Percentiles rank a stretch among this genome's conserved stretches.
Conservation (phyloP, 23 tunicate genomes). For the Phallusia fumigata region DNA sequence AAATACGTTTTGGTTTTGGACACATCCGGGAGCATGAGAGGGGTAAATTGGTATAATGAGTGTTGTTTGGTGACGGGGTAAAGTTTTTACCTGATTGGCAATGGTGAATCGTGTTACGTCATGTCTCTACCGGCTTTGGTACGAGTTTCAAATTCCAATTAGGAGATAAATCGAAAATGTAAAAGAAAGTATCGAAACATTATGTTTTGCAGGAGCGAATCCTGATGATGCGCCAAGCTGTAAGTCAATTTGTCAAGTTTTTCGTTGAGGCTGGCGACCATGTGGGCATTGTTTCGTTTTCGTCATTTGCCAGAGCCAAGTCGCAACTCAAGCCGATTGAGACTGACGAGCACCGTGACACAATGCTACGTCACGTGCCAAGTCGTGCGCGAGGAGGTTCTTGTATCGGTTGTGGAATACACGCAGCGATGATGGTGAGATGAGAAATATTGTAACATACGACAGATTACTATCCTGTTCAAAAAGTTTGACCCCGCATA, state of each 20-base stretch:
- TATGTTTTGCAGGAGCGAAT: conserved; percentile 27
- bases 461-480: too few relatives aligned
- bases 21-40: conserved; percentile 24
- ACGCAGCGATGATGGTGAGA: conserved; percentile 28
- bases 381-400: conserved; percentile 31
- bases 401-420: conserved; percentile 49
- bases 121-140: too few relatives aligned
- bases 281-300: conserved; percentile 45
- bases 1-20: conserved; percentile 25
- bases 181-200: too few relatives aligned
- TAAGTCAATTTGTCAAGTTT: conserved; percentile 10
- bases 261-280: conserved; percentile 14
- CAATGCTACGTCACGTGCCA: not conserved
- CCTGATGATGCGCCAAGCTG: conserved; percentile 14
- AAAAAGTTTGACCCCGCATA: not conserved
- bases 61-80: not conserved
- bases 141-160: too few relatives aligned
- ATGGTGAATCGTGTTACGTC: too few relatives aligned
- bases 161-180: too few relatives aligned
- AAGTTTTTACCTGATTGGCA: not conserved
- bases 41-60: not conserved
- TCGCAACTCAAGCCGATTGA: conserved; percentile 1
- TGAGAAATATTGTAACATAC: too few relatives aligned
- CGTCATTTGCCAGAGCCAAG: conserved; percentile 21
- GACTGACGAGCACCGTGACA: conserved; percentile 11